These are phyloP conservation scores for Dolichoris vasculosae DNA, from an alignment of 1,140 invertebrate genomes.

Conservation along the genomic window DNA sequence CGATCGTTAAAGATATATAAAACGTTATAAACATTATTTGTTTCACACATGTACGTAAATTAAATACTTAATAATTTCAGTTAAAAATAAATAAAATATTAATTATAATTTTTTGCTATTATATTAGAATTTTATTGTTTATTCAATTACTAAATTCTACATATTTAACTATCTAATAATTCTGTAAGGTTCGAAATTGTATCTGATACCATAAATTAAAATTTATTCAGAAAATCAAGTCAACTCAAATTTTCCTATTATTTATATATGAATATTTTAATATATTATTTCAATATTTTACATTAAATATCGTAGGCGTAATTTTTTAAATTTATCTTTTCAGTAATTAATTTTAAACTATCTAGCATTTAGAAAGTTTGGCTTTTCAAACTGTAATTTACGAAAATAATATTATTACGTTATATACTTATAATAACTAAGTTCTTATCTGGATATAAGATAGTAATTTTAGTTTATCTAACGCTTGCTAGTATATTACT, in stretches of 20 bases:
- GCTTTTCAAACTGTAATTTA: background rate
- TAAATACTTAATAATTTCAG: background rate
- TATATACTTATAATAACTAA: background rate
- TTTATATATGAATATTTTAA: background rate
- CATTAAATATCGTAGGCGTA: background rate
- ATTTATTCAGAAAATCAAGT: no score
- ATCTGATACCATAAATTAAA: no score
- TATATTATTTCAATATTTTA: background rate
- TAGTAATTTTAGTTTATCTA: background rate
- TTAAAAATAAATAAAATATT: no score
- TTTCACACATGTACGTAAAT: background rate
- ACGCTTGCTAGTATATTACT: background rate
- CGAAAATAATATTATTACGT: background rate
- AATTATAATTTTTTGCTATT: no score
- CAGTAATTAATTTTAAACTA: background rate
- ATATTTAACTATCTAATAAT: no score
- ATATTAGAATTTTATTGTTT: background rate
- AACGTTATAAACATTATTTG: background rate
- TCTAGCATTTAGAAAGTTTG: background rate
- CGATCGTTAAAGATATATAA: background rate
- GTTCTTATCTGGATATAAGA: background rate
- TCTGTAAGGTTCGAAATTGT: no score
- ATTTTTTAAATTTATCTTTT: background rate
- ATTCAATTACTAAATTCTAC: background rate
- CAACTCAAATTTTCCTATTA: background rate